A percentile compares a stretch with the other conserved stretches of the same genome.
Conservation (phyloP, 2,113 vertebrate species). For the Colinus virginianus region DNA sequence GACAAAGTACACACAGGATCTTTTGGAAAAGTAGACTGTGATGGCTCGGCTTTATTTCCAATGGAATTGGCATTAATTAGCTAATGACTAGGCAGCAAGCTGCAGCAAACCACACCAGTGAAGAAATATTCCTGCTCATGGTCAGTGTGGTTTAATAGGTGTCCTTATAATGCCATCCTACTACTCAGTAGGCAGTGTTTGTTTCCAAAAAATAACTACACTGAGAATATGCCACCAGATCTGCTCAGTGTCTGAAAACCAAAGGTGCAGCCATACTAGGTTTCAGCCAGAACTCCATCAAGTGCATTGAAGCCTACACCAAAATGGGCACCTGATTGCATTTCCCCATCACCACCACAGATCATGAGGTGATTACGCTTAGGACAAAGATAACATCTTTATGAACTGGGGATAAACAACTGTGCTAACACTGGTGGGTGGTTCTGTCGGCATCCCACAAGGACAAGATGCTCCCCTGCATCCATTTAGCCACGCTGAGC, state of each 20-base stretch:
- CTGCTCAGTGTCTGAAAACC: background rate
- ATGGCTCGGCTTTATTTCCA: background rate
- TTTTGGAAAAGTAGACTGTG: background rate
- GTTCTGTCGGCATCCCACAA: too few species aligned
- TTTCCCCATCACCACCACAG: background rate
- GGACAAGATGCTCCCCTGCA: background rate
- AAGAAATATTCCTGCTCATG: background rate
- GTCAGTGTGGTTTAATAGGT: background rate
- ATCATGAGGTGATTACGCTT: background rate
- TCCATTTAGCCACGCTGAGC: too few species aligned
- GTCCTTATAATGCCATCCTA: background rate
- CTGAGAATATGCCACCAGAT: background rate
- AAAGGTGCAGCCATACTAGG: accelerated
- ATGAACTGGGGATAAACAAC: background rate
- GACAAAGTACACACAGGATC: background rate
- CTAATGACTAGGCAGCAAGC: background rate
- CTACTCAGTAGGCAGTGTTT: background rate
- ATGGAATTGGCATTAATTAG: background rate
- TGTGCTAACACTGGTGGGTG: too few species aligned
- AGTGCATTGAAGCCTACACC: background rate
- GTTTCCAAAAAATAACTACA: constrained; percentile 21
- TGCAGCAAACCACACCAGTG: background rate
- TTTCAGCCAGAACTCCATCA: background rate
- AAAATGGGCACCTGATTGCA: background rate
- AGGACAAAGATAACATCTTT: background rate